phyloP scores from a whole-genome alignment of 2,797 vertebrate species.

The Schizopygopsis malacanthus region DNA sequence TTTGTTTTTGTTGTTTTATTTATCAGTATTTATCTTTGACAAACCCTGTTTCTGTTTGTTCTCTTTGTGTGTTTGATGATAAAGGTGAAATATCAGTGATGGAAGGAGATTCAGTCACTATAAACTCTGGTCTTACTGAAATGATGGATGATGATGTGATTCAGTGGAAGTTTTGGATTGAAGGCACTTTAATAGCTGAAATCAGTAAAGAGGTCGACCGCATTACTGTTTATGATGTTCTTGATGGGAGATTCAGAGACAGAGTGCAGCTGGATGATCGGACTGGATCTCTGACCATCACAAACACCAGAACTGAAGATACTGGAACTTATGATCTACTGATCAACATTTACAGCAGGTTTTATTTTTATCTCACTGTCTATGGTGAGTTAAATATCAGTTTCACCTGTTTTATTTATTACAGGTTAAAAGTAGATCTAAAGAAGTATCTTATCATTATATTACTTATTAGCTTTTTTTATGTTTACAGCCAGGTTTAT shows the following conservation, averaged over 20 bases:
- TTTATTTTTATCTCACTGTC: too few species aligned
- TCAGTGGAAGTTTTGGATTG: not conserved
- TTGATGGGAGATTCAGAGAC: too few species aligned
- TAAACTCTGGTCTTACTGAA: not conserved
- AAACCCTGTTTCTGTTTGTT: not conserved
- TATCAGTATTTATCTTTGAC: not conserved
- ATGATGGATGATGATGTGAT: not conserved
- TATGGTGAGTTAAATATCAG: too few species aligned
- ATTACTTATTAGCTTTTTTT: too few species aligned
- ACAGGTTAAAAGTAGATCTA: not conserved
- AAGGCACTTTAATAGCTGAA: too few species aligned
- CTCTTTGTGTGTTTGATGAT: not conserved
- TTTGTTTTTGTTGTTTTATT: too few species aligned
- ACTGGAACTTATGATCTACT: accelerated
- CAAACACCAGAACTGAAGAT: not conserved
- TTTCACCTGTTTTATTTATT: not conserved
- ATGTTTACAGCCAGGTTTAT: too few species aligned
- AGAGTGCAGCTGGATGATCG: not conserved
- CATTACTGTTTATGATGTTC: too few species aligned
- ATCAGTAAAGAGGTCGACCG: too few species aligned
- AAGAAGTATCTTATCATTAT: too few species aligned
- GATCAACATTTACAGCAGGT: not conserved
- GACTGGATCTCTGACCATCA: not conserved
- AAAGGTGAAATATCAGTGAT: not conserved
- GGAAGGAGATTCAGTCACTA: not conserved